Percentiles rank a stretch among this genome's conserved stretches.
These are phyloP conservation scores for Microcebus murinus DNA, from an alignment of 2,113 vertebrate genomes.

Conservation along the genomic window DNA sequence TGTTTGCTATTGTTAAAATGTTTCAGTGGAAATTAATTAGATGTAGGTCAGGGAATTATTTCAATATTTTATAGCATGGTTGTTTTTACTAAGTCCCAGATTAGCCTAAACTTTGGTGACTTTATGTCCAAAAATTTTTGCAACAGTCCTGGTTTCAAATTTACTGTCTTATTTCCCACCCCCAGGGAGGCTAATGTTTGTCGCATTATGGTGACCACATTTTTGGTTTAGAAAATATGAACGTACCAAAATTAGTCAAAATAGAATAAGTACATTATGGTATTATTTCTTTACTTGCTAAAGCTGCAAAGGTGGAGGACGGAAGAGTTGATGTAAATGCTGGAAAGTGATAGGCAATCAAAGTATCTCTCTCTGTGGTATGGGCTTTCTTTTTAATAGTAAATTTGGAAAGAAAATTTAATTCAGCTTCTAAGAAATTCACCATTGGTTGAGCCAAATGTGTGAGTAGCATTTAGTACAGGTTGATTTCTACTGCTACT, in stretches of 20 bases:
- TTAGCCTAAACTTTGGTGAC: background rate
- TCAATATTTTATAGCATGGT: conserved; percentile 14
- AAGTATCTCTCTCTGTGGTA: background rate
- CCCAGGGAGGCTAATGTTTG: background rate
- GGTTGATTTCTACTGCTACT: conserved; percentile 43
- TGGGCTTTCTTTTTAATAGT: background rate
- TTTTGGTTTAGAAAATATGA: conserved; percentile 13
- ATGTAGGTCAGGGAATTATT: background rate
- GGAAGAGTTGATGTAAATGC: background rate
- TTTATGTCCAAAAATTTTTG: background rate
- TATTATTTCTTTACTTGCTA: background rate
- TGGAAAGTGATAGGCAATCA: background rate
- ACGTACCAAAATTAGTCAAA: background rate
- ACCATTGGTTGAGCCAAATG: background rate
- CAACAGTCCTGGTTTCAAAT: background rate
- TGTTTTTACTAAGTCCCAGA: conserved; percentile 15
- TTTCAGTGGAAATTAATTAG: background rate
- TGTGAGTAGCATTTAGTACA: background rate
- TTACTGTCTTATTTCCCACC: background rate
- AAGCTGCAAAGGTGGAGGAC: background rate
- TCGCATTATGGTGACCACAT: background rate
- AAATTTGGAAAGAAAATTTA: background rate
- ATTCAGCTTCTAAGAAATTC: background rate
- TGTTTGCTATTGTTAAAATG: background rate
- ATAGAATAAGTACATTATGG: background rate